Conservation (phyloP, 2,888 invertebrate genomes). For the Allophyes oxyacanthae region DNA sequence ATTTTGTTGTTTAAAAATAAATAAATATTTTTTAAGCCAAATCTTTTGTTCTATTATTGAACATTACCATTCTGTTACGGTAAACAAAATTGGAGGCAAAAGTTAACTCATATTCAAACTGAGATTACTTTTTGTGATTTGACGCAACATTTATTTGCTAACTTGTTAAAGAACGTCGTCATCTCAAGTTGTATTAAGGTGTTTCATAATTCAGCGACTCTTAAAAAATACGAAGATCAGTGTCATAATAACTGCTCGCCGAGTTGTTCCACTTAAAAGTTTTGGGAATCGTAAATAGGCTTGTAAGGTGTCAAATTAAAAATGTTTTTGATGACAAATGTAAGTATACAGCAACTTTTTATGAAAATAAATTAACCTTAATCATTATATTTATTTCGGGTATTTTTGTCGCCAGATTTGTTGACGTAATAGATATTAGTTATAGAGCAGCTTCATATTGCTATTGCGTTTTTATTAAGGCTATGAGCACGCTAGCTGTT, state of each 20-base stretch:
- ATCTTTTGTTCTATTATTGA: no score
- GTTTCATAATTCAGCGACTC: slow-evolving; percentile 30
- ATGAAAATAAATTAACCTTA: background rate
- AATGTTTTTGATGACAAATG: slow-evolving; percentile 9
- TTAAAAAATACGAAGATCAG: background rate
- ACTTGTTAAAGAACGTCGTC: slow-evolving; percentile 39
- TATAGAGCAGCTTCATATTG: no score
- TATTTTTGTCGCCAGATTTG: no score
- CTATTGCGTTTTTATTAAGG: no score
- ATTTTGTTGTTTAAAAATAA: no score
- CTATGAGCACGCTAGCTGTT: no score
- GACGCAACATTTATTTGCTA: slow-evolving; percentile 33
- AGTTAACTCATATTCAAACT: slow-evolving; percentile 62
- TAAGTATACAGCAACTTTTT: slow-evolving; percentile 1
- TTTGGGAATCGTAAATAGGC: slow-evolving; percentile 4
- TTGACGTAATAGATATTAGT: no score
- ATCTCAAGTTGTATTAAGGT: slow-evolving; percentile 48
- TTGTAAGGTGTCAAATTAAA: slow-evolving; percentile 6
- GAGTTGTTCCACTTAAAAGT: slow-evolving; percentile 9
- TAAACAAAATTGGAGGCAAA: slow-evolving; percentile 29
- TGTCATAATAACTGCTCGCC: background rate
- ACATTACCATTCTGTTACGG: slow-evolving; percentile 3
- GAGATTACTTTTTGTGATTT: slow-evolving; percentile 67
- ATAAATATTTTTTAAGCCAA: no score
- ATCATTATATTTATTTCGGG: background rate